Evolutionary conservation across 1,140 invertebrate species (phyloP).

Genomic region (Tetramorium simillimum): DNA sequence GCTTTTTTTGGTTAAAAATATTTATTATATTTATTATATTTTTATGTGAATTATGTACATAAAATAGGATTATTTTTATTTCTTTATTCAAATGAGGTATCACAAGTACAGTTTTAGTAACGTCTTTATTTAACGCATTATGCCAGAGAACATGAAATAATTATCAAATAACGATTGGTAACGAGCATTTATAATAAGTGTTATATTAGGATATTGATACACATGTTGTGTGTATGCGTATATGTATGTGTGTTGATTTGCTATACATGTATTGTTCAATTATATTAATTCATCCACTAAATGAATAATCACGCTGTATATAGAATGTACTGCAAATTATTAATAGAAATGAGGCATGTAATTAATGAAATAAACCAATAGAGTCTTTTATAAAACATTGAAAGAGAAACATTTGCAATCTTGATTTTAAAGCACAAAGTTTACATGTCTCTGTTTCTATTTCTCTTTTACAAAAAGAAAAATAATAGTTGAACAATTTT

Average conservation of each 20-base stretch:
- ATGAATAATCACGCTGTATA: conserved; percentile 31
- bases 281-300: conserved; percentile 47
- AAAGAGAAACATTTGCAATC: not conserved
- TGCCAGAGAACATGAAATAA: not conserved
- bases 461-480: not conserved
- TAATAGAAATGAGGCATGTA: conserved; percentile 19
- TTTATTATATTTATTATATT: not conserved
- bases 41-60: not conserved
- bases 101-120: not conserved
- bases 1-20: not conserved
- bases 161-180: conserved; percentile 34
- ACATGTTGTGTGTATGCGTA: too few relatives aligned
- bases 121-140: not conserved
- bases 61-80: not conserved
- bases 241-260: not conserved
- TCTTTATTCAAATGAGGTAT: not conserved
- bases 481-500: not conserved
- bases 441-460: not conserved
- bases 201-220: conserved; percentile 27
- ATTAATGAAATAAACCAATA: conserved; percentile 18
- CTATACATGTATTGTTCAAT: conserved; percentile 20
- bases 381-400: not conserved
- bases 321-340: conserved; percentile 30
- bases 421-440: not conserved
- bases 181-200: conserved; percentile 45